Conservation (phyloP, 64 coral and sea anemone species). For the Cladopsammia gracilis region DNA sequence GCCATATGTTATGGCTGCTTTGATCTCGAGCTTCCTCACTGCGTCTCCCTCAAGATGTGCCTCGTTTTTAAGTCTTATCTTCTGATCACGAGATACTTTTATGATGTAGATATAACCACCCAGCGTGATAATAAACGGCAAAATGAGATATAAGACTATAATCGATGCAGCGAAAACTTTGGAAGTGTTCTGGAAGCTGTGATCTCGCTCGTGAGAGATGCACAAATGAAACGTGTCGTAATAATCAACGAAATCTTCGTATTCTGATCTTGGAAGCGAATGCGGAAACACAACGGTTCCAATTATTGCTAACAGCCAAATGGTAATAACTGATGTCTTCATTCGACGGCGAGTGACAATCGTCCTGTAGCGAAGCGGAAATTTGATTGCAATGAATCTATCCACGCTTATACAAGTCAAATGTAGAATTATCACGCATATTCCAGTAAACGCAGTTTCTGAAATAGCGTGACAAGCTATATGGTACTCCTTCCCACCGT, state of each 20-base stretch:
- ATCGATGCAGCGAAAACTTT: conserved; percentile 45
- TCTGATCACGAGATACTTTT: conserved; percentile 54
- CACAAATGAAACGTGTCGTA: conserved; percentile 73
- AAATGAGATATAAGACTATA: conserved; percentile 22
- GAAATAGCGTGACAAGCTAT: conserved; percentile 54
- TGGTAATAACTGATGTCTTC: background rate
- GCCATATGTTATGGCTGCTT: conserved; percentile 51
- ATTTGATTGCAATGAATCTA: conserved; percentile 54
- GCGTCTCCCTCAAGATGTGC: conserved; percentile 19
- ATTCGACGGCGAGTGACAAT: conserved; percentile 28
- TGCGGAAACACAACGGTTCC: conserved; percentile 60
- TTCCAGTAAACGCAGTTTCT: conserved; percentile 34
- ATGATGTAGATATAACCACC: conserved; percentile 59
- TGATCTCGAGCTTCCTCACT: conserved; percentile 40
- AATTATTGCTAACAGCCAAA: conserved; percentile 13
- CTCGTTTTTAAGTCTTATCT: conserved; percentile 13
- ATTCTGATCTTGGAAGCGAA: conserved; percentile 5
- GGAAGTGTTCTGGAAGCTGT: conserved; percentile 1
- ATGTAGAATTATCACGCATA: conserved; percentile 68
- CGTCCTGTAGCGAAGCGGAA: conserved; percentile 50
- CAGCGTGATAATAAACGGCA: conserved; percentile 33
- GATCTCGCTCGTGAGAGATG: background rate
- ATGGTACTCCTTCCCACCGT: background rate
- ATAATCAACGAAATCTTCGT: conserved; percentile 47
- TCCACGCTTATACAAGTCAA: conserved; percentile 47